These are phyloP conservation scores for Colostygia pectinataria DNA, from an alignment of 2,888 invertebrate species.

Conservation along the genomic window DNA sequence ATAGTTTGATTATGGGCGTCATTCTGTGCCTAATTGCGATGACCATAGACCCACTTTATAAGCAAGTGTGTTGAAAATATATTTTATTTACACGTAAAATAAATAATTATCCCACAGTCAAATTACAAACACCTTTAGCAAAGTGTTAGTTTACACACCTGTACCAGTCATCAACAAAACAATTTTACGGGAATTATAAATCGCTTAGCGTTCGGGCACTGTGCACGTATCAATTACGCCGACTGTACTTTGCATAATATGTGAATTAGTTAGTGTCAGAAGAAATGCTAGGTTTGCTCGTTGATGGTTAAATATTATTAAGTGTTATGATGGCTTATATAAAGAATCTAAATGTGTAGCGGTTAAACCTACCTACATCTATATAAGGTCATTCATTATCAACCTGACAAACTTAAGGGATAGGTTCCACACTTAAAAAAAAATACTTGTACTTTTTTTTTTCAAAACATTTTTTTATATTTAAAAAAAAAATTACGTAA, in stretches of 20 bases:
- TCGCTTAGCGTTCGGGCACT: slow-evolving; percentile 34
- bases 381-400: no score
- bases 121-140: slow-evolving; percentile 24
- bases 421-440: no score
- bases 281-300: slow-evolving; percentile 28
- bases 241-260: slow-evolving; percentile 42
- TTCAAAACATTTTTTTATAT: no score
- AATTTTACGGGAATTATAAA: slow-evolving; percentile 48
- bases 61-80: not conserved
- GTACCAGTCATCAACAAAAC: slow-evolving; percentile 29
- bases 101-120: not conserved
- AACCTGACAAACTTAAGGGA: no score
- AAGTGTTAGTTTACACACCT: slow-evolving; percentile 30
- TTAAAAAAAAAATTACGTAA: no score
- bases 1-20: no score
- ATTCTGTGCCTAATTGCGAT: no score
- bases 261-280: slow-evolving; percentile 38
- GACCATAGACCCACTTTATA: not conserved
- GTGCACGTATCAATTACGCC: slow-evolving; percentile 42
- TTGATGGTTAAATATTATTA: slow-evolving; percentile 23
- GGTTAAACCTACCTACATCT: slow-evolving; percentile 1
- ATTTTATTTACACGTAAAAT: not conserved
- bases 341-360: slow-evolving; percentile 3
- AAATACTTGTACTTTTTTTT: no score
- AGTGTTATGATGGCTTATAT: slow-evolving; percentile 2